These are phyloP conservation scores for Camelus bactrianus DNA, from an alignment of 2,113 vertebrate species.

Conservation along the genomic window DNA sequence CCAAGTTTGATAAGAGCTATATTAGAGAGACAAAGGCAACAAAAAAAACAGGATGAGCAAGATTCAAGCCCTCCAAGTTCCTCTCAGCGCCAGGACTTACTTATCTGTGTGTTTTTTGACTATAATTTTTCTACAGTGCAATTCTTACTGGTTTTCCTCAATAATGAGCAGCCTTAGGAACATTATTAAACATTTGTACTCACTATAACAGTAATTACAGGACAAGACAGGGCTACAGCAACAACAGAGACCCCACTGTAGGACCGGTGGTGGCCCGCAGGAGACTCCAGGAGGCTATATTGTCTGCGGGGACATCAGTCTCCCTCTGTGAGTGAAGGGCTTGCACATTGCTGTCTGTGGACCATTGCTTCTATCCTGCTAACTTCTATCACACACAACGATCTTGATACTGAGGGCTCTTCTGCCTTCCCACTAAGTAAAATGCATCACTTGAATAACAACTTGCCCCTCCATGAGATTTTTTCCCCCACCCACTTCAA, in stretches of 20 bases:
- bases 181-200: background rate
- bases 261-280: background rate
- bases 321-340: background rate
- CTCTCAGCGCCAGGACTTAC: background rate
- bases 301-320: fast-evolving
- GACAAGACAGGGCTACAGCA: background rate
- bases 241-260: fast-evolving
- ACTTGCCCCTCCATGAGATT: background rate
- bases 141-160: background rate
- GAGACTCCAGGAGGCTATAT: fast-evolving
- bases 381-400: background rate
- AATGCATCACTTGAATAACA: background rate
- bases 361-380: background rate
- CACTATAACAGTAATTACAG: background rate
- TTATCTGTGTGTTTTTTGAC: background rate
- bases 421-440: background rate
- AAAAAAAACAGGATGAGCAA: background rate
- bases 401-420: fast-evolving
- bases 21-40: background rate
- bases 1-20: background rate
- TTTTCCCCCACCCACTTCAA: background rate
- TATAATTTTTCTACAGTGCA: background rate
- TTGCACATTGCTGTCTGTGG: fast-evolving
- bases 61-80: background rate
- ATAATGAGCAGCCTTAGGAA: background rate